Conservation (phyloP, 2,797 vertebrate genomes). For the Erithacus rubecula region DNA sequence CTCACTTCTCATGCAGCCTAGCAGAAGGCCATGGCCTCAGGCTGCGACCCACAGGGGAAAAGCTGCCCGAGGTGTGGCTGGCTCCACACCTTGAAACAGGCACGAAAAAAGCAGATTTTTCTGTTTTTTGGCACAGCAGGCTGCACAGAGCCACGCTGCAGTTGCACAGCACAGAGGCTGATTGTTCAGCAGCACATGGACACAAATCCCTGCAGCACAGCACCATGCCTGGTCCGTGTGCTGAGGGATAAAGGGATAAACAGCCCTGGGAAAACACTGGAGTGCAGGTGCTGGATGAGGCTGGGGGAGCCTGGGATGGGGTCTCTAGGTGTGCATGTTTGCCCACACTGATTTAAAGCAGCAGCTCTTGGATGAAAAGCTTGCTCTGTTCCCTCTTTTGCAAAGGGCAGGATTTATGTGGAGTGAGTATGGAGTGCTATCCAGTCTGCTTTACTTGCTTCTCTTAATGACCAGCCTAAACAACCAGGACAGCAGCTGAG, state of each 20-base stretch:
- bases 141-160: no score
- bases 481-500: rapidly evolving
- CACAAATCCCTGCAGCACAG: no score
- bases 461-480: not conserved
- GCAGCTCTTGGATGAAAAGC: not conserved
- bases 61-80: no score
- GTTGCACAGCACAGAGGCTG: no score
- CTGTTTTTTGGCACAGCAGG: no score
- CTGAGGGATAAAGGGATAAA: not conserved
- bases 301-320: rapidly evolving
- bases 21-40: not conserved
- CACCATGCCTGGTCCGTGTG: rapidly evolving
- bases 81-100: no score
- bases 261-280: not conserved
- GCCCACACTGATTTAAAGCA: not conserved
- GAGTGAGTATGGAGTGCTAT: not conserved
- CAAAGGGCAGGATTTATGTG: not conserved
- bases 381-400: not conserved
- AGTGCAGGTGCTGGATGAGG: not conserved
- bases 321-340: not conserved
- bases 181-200: no score
- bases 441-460: not conserved
- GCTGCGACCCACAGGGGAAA: not conserved
- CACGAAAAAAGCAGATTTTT: no score
- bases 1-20: not conserved